Evolutionary conservation across 1,140 invertebrate species (phyloP).

Genomic region (Episyrphus balteatus): DNA sequence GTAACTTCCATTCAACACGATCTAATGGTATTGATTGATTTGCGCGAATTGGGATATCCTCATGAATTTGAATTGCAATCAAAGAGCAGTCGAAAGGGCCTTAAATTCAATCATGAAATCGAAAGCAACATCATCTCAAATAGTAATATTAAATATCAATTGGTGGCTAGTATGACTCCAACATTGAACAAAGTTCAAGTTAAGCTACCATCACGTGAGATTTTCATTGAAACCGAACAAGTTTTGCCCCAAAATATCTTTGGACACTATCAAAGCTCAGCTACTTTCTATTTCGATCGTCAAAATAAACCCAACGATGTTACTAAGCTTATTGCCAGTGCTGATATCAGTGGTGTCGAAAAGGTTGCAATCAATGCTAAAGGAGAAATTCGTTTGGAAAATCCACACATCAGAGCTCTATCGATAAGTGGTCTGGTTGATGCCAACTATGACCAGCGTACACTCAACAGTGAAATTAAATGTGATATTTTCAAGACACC

Average conservation of each 20-base stretch:
- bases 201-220: slow-evolving; percentile 50
- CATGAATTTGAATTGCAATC: slow-evolving; percentile 59
- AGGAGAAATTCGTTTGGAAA: slow-evolving; percentile 48
- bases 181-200: slow-evolving; percentile 45
- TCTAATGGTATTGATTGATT: slow-evolving; percentile 48
- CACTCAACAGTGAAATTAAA: slow-evolving; percentile 39
- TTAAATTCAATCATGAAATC: slow-evolving; percentile 48
- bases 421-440: slow-evolving; percentile 39
- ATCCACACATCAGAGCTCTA: slow-evolving; percentile 51
- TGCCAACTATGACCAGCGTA: slow-evolving; percentile 31
- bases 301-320: slow-evolving; percentile 52
- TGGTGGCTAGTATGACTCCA: slow-evolving; percentile 50
- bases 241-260: slow-evolving; percentile 32
- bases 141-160: slow-evolving; percentile 56
- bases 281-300: slow-evolving; percentile 56
- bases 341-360: slow-evolving; percentile 30
- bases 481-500: slow-evolving; percentile 51
- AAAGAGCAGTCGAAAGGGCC: slow-evolving; percentile 45
- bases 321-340: slow-evolving; percentile 10
- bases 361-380: slow-evolving; percentile 38
- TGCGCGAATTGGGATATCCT: slow-evolving; percentile 56
- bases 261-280: slow-evolving; percentile 36
- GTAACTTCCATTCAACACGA: slow-evolving; percentile 39
- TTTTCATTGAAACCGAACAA: slow-evolving; percentile 45
- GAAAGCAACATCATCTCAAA: slow-evolving; percentile 56